Percentiles rank a stretch among this genome's conserved stretches.
Conservation (phyloP, 1,140 invertebrate genomes). For the Brachionus manjavacas region DNA sequence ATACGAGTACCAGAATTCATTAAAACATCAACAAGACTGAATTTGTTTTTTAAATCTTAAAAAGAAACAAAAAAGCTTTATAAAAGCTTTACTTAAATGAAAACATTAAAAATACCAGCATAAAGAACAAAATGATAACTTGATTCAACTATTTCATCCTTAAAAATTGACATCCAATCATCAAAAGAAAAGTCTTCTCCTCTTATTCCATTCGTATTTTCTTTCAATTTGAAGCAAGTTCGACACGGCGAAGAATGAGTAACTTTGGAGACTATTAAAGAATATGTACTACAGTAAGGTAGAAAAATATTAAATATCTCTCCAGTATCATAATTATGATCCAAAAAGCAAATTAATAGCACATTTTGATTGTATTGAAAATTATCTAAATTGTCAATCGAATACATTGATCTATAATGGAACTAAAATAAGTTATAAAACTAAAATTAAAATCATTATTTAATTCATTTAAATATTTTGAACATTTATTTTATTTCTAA, state of each 20-base stretch:
- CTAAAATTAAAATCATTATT: too few species aligned
- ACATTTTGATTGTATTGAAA: neutral
- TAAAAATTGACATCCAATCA: neutral
- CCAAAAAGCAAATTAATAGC: neutral
- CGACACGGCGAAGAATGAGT: neutral
- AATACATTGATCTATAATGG: neutral
- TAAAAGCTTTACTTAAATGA: neutral
- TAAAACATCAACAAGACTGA: neutral
- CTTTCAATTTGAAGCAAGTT: neutral
- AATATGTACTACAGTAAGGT: neutral
- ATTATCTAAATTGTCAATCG: neutral
- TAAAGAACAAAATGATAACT: neutral
- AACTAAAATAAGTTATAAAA: too few species aligned
- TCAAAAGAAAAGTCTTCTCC: neutral
- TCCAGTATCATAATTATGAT: neutral
- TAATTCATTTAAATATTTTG: too few species aligned
- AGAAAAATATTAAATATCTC: neutral
- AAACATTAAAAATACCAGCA: neutral
- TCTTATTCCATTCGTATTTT: neutral
- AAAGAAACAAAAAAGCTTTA: neutral
- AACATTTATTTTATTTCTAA: too few species aligned
- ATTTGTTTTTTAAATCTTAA: neutral
- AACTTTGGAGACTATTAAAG: neutral
- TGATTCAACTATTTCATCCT: neutral
- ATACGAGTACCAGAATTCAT: neutral